Base-by-base conservation (phyloP, 53 echinoderm and acorn worm species). In the Actinopyga echinites region DNA sequence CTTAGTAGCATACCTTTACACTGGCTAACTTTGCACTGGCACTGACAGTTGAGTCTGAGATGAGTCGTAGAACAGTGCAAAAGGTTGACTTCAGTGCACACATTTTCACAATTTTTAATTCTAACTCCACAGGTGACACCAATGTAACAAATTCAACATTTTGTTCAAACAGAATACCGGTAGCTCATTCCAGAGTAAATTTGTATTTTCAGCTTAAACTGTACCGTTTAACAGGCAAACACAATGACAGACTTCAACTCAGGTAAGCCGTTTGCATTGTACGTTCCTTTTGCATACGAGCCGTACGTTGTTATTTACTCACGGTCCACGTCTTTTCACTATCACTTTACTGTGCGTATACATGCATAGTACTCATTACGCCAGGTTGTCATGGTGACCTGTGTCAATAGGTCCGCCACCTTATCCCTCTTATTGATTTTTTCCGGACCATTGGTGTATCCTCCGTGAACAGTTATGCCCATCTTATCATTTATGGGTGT, bases 391-490 rank as follows among this genome's bases (percentile, higher is more conserved):
- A 68, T 68, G 38, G 68, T 38, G 68, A 68, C 68, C 20, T 36
- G 34, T 35, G 68, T 34, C 68, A 68, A 68, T 68, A 68, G 68
- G 68, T 68, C 68, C 68, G 68, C 68, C 68, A 68, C 68, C 21
- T 68, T 68, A 37, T 36, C 68, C 68, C 34, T 37, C 8, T 34
- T 68, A 68, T 68, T 38, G 68, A 68, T 68, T 68, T 65, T 65
- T 38, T 49, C 49, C 17, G 49, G 15, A 6, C 49, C 17, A 49
- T 49, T 17, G 17, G 49, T 49, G 49, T 1, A 49, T 49, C 49
- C 17, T 49, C 49, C 13, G 49, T 15, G 49, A 6, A 49, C 49
- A 49, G 49, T 49, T 49, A 49, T 17, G 17, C 49, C 44, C 49
- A 0, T 49, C 3, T 17, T 49, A 49, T 15, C 13, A 15, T 1